A percentile compares a stretch with the other conserved stretches of the same genome.
These are phyloP conservation scores for Hyla sarda DNA, from an alignment of 2,113 vertebrate genomes.

Conservation along the genomic window DNA sequence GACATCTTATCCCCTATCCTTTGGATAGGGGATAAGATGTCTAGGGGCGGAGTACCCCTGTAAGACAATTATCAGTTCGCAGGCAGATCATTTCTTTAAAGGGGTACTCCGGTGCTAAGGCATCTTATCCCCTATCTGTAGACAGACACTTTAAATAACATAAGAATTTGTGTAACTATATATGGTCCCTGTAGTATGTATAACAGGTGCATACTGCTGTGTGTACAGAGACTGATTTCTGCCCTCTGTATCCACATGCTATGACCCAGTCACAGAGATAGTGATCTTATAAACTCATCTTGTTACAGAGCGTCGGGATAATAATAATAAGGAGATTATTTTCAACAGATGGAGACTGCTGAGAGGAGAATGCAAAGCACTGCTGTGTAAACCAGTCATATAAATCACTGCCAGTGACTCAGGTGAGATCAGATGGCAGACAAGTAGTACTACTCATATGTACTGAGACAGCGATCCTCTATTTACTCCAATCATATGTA, in stretches of 20 bases:
- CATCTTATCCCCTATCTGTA: not conserved
- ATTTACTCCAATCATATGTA: not conserved
- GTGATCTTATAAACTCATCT: constrained; percentile 54
- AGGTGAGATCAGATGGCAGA: not conserved
- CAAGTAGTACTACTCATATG: not conserved
- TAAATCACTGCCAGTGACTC: constrained; percentile 25
- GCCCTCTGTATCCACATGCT: constrained; percentile 14
- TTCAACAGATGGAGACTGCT: constrained; percentile 48
- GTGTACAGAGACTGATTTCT: not conserved
- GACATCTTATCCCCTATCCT: too few species aligned
- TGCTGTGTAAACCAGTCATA: constrained; percentile 23
- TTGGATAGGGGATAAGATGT: too few species aligned
- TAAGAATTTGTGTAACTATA: not conserved
- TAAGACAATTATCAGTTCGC: too few species aligned
- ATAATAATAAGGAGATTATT: constrained; percentile 57
- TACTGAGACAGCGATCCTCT: not conserved
- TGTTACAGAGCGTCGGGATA: constrained; percentile 35
- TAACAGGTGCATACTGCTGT: constrained; percentile 31
- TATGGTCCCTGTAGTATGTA: not conserved
- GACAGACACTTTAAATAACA: not conserved
- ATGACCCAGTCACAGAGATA: constrained; percentile 48
- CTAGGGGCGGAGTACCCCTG: too few species aligned
- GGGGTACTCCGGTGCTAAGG: not conserved
- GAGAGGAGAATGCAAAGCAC: not conserved
- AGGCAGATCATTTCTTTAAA: too few species aligned